These are phyloP conservation scores for Hypomecis atomaria DNA, from an alignment of 2,888 invertebrate species.

Conservation along the genomic window DNA sequence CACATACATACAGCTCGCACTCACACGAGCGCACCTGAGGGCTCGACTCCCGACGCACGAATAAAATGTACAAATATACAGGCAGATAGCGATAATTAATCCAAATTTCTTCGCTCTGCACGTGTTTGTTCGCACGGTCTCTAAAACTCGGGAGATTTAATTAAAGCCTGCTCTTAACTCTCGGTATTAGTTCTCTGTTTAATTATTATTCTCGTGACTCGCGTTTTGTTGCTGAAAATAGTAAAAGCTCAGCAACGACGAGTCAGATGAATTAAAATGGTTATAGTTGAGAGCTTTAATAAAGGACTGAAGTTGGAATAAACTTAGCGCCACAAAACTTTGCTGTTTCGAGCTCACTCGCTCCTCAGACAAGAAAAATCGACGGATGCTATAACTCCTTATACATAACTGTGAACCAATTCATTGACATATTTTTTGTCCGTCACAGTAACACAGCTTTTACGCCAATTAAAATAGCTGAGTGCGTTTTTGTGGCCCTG, in stretches of 20 bases:
- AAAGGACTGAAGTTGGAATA: constrained; percentile 21
- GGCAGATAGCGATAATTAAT: constrained; percentile 70
- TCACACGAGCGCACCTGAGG: constrained; percentile 46
- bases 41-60: constrained; percentile 43
- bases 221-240: constrained; percentile 39
- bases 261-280: constrained; percentile 23
- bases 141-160: constrained; percentile 67
- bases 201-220: constrained; percentile 51
- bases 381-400: constrained; percentile 48
- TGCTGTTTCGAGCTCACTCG: constrained; percentile 4
- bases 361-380: constrained; percentile 26
- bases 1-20: constrained; percentile 65
- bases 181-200: constrained; percentile 60
- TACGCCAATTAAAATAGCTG: constrained; percentile 83
- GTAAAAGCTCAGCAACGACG: constrained; percentile 31
- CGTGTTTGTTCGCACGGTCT: constrained; percentile 65
- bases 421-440: constrained; percentile 69
- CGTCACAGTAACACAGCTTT: constrained; percentile 64
- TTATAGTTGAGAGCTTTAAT: constrained; percentile 19
- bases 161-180: constrained; percentile 63
- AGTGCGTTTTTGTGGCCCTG: constrained; percentile 72
- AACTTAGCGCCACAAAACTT: constrained; percentile 17
- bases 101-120: constrained; percentile 67
- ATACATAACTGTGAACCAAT: constrained; percentile 54
- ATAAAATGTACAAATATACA: constrained; percentile 64